Base-by-base conservation (phyloP, 1,140 invertebrate genomes). In the Lepidurus apus region DNA sequence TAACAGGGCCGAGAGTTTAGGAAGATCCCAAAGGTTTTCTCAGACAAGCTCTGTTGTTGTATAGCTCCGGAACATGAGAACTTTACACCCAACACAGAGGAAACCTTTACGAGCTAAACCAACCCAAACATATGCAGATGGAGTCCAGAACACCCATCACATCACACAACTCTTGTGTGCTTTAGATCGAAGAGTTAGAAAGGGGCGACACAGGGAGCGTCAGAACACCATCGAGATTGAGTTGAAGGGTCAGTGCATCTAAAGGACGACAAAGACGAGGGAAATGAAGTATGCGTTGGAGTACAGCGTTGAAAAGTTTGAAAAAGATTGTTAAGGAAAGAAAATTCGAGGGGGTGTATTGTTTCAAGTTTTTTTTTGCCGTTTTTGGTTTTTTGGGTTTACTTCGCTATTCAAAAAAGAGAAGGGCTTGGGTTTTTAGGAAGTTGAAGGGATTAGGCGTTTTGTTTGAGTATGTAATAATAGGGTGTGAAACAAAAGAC, bases 31-130 rank as follows among this genome's bases (percentile, higher is more conserved):
- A 65, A 65, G 21, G 53, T 65, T 17, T 17, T 65, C 21, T 4
- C n/a, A 65, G 13, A 65, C 53, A 65, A 65, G 53, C 53, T 65
- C 53, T 65, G 53, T 65, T 65, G 53, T 65, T 65, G 53, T 65
- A 65, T 65, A n/a, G 21, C 17, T 65, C 34, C 3, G 34, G 53
- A 65, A 65, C 53, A 65, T 21, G 53, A 65, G 53, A 65, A 65
- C 53, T 17, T 65, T 9, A 65, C 53, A 21, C 53, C 53, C 53
- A 65, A 17, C 53, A 65, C 53, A 65, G 21, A 21, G 21, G 53
- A 13, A 21, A 65, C 17, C 34, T 34, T 34, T 34, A 34, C 34
- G 4, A 34, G 34, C 34, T n/a, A 21, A 65, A 65, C 53, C 53
- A 65, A 65, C 17, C 53, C 21, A 65, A 65, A 65, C 53, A 65